Evolutionary conservation across 2,888 invertebrate genomes (phyloP).

Genomic region (Linyphia triangularis): DNA sequence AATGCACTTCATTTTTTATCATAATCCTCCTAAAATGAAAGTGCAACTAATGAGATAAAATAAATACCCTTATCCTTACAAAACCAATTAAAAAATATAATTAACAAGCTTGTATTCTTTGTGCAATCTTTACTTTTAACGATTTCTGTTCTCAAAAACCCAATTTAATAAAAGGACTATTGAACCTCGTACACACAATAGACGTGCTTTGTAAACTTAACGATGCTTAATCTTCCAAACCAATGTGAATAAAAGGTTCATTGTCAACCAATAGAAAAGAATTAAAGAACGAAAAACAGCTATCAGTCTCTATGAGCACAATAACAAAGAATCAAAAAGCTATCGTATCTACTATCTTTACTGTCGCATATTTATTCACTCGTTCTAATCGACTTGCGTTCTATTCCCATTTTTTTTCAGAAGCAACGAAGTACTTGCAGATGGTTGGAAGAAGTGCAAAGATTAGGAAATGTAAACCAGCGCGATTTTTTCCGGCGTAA

Average conservation of each 20-base stretch:
- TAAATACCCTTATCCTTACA: too few species aligned
- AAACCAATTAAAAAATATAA: too few species aligned
- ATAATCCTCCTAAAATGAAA: too few species aligned
- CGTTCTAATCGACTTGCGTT: neutral
- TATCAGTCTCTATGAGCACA: neutral
- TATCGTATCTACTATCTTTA: neutral
- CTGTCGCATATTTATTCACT: neutral
- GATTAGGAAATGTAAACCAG: conserved; percentile 60
- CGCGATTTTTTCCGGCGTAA: conserved; percentile 37
- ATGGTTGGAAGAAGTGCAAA: conserved; percentile 15
- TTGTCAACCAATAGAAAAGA: conserved; percentile 3
- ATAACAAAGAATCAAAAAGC: conserved; percentile 25
- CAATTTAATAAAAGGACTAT: neutral
- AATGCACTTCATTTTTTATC: too few species aligned
- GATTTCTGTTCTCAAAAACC: neutral
- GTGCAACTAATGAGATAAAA: too few species aligned
- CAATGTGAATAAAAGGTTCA: neutral
- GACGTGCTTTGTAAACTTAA: neutral
- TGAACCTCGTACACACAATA: neutral
- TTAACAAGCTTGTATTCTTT: too few species aligned
- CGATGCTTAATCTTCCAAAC: neutral
- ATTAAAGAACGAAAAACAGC: neutral
- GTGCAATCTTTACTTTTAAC: neutral
- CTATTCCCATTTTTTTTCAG: neutral
- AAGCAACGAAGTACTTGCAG: conserved; percentile 33